These are phyloP conservation scores for Chunga burmeisteri DNA, from an alignment of 2,113 vertebrate genomes.

Conservation along the genomic window DNA sequence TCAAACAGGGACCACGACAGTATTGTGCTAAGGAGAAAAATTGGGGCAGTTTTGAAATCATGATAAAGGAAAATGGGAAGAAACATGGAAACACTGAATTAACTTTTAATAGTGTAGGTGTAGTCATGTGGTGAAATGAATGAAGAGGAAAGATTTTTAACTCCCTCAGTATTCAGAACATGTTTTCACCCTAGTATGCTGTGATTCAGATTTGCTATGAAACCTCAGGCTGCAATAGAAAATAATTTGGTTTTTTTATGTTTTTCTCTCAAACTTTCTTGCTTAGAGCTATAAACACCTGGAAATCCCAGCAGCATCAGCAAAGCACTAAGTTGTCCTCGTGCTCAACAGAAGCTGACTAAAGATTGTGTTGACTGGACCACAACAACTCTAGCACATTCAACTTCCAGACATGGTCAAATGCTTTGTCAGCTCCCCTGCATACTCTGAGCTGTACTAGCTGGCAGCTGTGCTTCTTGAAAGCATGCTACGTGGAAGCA, in stretches of 20 bases:
- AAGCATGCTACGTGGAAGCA: neutral
- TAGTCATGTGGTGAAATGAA: neutral
- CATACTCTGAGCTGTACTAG: neutral
- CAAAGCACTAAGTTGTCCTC: neutral
- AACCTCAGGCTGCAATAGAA: neutral
- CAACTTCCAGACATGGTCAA: neutral
- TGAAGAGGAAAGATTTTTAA: neutral
- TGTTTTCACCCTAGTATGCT: neutral
- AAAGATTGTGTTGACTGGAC: neutral
- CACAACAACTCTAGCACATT: neutral
- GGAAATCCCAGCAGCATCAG: neutral
- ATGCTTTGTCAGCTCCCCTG: neutral
- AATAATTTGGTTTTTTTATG: neutral
- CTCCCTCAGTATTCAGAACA: neutral
- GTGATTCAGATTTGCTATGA: neutral
- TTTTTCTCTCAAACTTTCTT: neutral
- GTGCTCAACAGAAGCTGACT: neutral
- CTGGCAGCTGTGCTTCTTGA: neutral
- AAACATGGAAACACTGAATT: neutral
- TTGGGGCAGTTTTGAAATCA: neutral
- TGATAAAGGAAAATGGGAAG: neutral
- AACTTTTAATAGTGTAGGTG: neutral
- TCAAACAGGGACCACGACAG: neutral
- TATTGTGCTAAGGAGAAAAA: neutral
- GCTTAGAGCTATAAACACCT: neutral